Percentiles rank a stretch among this genome's conserved stretches.
These are phyloP conservation scores for Torymus aiolomorphi DNA, from an alignment of 2,888 invertebrate species.

Conservation along the genomic window DNA sequence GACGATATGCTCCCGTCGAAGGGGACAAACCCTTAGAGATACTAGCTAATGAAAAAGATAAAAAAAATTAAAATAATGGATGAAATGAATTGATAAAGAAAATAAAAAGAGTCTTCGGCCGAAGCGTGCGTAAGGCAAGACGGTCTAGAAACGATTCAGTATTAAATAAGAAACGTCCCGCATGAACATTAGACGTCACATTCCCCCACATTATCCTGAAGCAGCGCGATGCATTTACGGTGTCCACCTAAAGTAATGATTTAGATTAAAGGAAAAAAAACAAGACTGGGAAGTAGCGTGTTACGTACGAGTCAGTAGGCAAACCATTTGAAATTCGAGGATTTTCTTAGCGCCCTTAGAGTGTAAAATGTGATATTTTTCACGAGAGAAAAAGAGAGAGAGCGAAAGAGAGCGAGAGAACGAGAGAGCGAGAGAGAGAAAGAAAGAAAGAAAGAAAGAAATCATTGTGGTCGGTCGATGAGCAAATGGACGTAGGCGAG, in stretches of 20 bases:
- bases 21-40: slow-evolving; percentile 17
- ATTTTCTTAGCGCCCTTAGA: slow-evolving; percentile 60
- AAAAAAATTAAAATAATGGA: slow-evolving; percentile 12
- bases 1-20: slow-evolving; percentile 46
- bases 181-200: slow-evolving; percentile 59
- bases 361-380: slow-evolving; percentile 61
- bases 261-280: slow-evolving; percentile 58
- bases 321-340: slow-evolving; percentile 58
- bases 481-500: slow-evolving; percentile 56
- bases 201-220: slow-evolving; percentile 60
- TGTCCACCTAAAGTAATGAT: slow-evolving; percentile 59
- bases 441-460: slow-evolving; percentile 43
- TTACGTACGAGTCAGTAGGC: slow-evolving; percentile 59
- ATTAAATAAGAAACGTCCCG: slow-evolving; percentile 60
- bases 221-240: slow-evolving; percentile 59
- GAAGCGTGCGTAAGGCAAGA: slow-evolving; percentile 53
- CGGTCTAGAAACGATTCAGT: slow-evolving; percentile 58
- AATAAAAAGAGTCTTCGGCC: slow-evolving; percentile 32
- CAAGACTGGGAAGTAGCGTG: slow-evolving; percentile 60
- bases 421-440: slow-evolving; percentile 21
- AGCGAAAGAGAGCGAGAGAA: slow-evolving; percentile 34
- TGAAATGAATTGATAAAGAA: slow-evolving; percentile 31
- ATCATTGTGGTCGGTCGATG: slow-evolving; percentile 57
- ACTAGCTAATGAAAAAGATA: slow-evolving; percentile 35
- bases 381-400: slow-evolving; percentile 54